Base-by-base conservation (phyloP, 2,797 vertebrate species). In the Acanthiza pusilla region DNA sequence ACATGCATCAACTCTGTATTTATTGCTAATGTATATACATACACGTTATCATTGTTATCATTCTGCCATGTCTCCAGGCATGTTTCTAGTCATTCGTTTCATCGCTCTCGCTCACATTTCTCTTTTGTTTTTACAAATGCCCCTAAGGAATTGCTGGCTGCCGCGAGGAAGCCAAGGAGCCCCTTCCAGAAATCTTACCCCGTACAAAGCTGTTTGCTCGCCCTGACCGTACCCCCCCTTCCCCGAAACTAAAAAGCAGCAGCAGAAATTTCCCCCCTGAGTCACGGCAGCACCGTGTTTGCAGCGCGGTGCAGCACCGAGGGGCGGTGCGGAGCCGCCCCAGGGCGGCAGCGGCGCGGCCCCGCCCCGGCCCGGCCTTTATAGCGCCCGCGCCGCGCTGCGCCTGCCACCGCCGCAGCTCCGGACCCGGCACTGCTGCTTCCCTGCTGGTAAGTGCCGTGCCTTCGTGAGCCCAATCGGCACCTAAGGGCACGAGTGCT, bases 381-480 rank as follows among this genome's bases (percentile, higher is more conserved):
- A 95, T 92, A 95, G 62, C 5, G 7, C 34, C 30, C 19, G 40
- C 29, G 1, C 22, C 1, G 73, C 5, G 18, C 47, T 8, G 21
- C 1, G 7, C 21, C 1, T 32, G 6, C 0, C 76, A 60, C 38
- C 19, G 27, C 45, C 1, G 21, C 51, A 4, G 51, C 25, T 9
- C 38, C 10, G 17, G 15, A 5, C 17, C 26, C 4, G 15, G 13
- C 47, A 13, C 2, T 11, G 8, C 18, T 2, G 26, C 12, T 3
- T 4, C 20, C 1, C 11, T 7, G 15, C 48, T 2, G 91, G 91
- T 95, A 95, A 95, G 94, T 95, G 85, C 25, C 1, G 0, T 26
- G 34, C 16, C 12, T 14, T 18, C 5, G 1, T 38, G 0, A 8
- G 9, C 16, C 3, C 26, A 0, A 0, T 0, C 14, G 9, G 26